Base-by-base conservation (phyloP, 2,797 vertebrate species). In the Phoeniculus purpureus region DNA sequence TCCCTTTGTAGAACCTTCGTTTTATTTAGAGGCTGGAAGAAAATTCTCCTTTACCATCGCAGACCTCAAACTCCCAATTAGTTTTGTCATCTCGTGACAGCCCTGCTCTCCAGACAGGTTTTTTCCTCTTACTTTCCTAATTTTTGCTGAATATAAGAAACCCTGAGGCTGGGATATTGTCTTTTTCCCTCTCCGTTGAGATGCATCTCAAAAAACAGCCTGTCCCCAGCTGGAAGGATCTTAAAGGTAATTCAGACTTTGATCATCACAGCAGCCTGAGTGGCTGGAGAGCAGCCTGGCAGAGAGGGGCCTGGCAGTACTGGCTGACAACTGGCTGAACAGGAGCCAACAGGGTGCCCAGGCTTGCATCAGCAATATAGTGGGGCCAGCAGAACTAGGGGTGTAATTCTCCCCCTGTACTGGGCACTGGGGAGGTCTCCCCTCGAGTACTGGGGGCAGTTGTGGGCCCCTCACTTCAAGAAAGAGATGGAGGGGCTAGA, bases 191-290 rank as follows among this genome's bases (percentile, higher is more conserved):
- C 23, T 82, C 27, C 87, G 1, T 89, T 0, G 0, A 85, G 51
- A 48, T 4, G 1, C 1, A 2, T 43, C 20, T 82, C 65, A 68
- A 83, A 77, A 88, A 89, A 54, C 25, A 90, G 67, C 64, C 55
- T 75, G 47, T 85, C 50, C 65, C 56, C 62, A 85, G n/a, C 59
- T 76, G 51, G 76, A 92, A 83, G 55, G 59, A 82, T 59, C 70
- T 90, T 91, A 94, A 94, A 90, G 66, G 66, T 90, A 84, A 81
- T 87, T 92, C 78, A 93, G 48, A 83, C 61, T 90, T 85, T 4
- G 19, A 90, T 66, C 10, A 0, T 91, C 70, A 87, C 52, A 72
- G 16, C n/a, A n/a, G n/a, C n/a, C n/a, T n/a, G n/a, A n/a, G n/a
- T n/a, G n/a, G n/a, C n/a, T n/a, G n/a, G n/a, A n/a, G n/a, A n/a